Evolutionary conservation across 37 sponge, comb jelly and placozoan species (phyloP).

Genomic region (Agelas oroides): DNA sequence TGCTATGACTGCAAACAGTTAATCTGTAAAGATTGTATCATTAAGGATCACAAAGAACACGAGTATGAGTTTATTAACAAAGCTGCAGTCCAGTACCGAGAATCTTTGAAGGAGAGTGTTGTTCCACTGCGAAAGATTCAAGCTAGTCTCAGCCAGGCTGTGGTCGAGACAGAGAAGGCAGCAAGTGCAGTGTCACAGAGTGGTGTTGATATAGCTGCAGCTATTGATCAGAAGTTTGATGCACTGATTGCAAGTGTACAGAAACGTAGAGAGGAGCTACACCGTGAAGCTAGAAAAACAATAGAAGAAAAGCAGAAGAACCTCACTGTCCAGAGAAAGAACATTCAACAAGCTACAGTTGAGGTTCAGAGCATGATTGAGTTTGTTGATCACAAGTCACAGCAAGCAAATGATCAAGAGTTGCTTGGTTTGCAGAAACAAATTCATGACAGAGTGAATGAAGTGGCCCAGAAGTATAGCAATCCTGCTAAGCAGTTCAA

Average conservation of each 20-base stretch:
- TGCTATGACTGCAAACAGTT: conserved; percentile 51
- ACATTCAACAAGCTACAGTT: neutral
- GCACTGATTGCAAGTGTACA: conserved; percentile 3
- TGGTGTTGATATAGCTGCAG: neutral
- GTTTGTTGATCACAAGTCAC: neutral
- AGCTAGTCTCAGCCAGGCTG: neutral
- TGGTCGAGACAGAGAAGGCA: neutral
- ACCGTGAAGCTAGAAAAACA: neutral
- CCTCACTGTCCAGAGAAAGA: neutral
- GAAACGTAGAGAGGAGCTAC: conserved; percentile 7
- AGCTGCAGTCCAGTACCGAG: conserved; percentile 25
- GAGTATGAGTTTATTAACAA: conserved; percentile 30
- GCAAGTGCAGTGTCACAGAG: neutral
- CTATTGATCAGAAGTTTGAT: conserved; percentile 26
- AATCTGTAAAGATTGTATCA: conserved; percentile 40
- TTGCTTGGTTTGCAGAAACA: neutral
- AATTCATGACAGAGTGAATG: too few relatives aligned
- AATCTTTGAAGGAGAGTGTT: neutral
- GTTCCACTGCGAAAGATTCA: conserved; percentile 5
- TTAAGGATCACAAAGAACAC: conserved; percentile 40
- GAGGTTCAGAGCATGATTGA: conserved; percentile 16
- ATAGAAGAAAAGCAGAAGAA: neutral
- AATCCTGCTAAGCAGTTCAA: too few relatives aligned
- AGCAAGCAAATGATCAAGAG: conserved; percentile 12
- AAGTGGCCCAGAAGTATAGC: too few relatives aligned